A percentile compares a stretch with the other conserved stretches of the same genome.
Evolutionary conservation across 2,888 invertebrate species (phyloP).

Genomic region (Aplocera efformata): DNA sequence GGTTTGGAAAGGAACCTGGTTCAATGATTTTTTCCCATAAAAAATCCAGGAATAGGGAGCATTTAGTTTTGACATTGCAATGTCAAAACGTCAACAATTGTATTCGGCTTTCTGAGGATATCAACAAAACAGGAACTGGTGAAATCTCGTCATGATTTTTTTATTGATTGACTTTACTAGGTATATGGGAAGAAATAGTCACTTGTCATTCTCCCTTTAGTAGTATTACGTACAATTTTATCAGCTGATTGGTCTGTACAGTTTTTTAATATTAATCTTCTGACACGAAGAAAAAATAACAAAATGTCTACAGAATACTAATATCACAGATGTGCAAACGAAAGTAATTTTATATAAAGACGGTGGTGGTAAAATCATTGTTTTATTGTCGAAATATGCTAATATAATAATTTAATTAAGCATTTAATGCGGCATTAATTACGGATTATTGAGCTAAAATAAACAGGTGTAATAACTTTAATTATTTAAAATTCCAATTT

Average conservation of each 20-base stretch:
- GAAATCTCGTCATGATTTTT: constrained; percentile 9
- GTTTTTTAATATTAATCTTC: constrained; percentile 15
- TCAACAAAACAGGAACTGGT: constrained; percentile 2
- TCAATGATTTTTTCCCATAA: constrained; percentile 66
- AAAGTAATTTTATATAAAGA: constrained; percentile 14
- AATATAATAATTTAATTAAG: constrained; percentile 1
- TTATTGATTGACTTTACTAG: constrained; percentile 13
- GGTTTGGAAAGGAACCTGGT: constrained; percentile 50
- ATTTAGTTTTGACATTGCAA: constrained; percentile 18
- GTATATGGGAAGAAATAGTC: constrained; percentile 24
- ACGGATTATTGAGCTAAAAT: too few species aligned
- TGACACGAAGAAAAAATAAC: constrained; percentile 24
- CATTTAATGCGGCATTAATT: too few species aligned
- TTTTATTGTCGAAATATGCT: constrained; percentile 2
- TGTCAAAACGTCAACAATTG: constrained; percentile 11
- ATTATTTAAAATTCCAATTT: too few species aligned
- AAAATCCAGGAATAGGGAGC: constrained; percentile 68
- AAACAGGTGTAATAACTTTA: too few species aligned
- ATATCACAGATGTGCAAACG: constrained; percentile 27
- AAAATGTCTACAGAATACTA: constrained; percentile 30
- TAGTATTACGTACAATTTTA: constrained; percentile 8
- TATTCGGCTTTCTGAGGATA: constrained; percentile 3
- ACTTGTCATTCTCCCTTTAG: constrained; percentile 24
- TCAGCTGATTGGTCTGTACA: constrained; percentile 5
- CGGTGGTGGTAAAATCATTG: constrained; percentile 7